Percentiles rank a stretch among this genome's conserved stretches.
These are phyloP conservation scores for Pimephales promelas DNA, from an alignment of 2,113 vertebrate species.

Conservation along the genomic window DNA sequence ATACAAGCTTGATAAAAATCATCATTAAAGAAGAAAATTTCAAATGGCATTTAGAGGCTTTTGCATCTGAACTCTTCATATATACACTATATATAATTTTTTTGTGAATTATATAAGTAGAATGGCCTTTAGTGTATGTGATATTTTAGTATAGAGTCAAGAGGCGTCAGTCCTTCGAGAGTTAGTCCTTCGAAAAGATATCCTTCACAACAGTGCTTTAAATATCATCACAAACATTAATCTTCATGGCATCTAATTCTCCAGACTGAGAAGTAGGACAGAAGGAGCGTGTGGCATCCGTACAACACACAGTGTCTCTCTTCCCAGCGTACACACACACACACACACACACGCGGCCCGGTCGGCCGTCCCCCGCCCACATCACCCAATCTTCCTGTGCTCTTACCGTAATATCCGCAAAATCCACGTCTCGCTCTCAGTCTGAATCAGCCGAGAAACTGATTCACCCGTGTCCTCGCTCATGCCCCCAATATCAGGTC, in stretches of 20 bases:
- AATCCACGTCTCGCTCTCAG: conserved; percentile 69
- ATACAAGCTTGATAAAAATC: too few relatives aligned
- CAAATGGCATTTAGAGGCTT: too few relatives aligned
- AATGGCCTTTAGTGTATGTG: not conserved
- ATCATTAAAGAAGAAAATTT: too few relatives aligned
- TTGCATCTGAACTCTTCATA: too few relatives aligned
- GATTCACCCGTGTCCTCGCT: conserved; percentile 63
- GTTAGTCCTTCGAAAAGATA: not conserved
- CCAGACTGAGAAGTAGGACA: conserved; percentile 47
- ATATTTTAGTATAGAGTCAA: not conserved
- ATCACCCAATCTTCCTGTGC: conserved; percentile 77
- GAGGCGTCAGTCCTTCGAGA: not conserved
- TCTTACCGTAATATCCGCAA: conserved; percentile 79
- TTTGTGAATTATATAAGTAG: not conserved
- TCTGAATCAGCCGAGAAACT: conserved; percentile 77
- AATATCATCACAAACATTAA: not conserved
- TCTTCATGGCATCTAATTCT: conserved; percentile 4
- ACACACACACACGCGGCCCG: conserved; percentile 38
- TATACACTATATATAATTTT: not conserved
- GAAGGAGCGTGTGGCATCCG: conserved; percentile 20
- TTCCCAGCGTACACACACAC: conserved; percentile 56
- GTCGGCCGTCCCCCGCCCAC: conserved; percentile 81
- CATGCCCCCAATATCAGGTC: conserved; percentile 47
- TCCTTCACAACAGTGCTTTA: not conserved
- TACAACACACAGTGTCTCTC: conserved; percentile 29